A percentile compares a stretch with the other conserved stretches of the same genome.
Conservation (phyloP, 2,113 vertebrate species). For the Cnemophilus loriae region DNA sequence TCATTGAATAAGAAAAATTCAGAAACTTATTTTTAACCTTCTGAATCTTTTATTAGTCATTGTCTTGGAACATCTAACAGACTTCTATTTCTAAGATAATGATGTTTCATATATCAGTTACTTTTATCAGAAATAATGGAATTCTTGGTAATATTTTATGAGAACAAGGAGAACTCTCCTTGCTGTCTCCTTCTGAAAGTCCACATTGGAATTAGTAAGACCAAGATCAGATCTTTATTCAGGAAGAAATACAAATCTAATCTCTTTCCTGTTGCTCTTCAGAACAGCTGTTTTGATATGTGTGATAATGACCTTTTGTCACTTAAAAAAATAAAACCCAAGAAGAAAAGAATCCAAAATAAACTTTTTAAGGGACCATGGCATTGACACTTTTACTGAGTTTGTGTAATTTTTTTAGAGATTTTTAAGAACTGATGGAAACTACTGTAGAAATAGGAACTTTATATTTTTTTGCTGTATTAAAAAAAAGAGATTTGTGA, state of each 20-base stretch:
- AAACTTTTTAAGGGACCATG: background rate
- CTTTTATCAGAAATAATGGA: background rate
- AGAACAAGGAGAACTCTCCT: background rate
- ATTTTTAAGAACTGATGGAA: background rate
- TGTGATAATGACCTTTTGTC: background rate
- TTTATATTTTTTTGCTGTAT: background rate
- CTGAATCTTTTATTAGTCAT: background rate
- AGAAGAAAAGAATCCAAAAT: background rate
- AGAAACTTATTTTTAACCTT: background rate
- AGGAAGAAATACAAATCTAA: slow-evolving; percentile 5
- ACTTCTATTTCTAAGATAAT: background rate
- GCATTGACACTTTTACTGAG: background rate
- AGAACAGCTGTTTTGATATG: background rate
- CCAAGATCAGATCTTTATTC: background rate
- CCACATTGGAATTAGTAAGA: background rate
- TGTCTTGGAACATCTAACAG: background rate
- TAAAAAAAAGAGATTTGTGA: background rate
- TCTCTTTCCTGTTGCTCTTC: background rate
- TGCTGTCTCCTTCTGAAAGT: background rate
- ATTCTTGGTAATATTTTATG: background rate
- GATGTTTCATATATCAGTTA: background rate
- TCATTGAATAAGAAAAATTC: background rate
- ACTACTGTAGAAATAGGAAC: background rate
- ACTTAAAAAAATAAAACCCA: background rate
- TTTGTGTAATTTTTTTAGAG: background rate